Percentiles rank a stretch among this genome's conserved stretches.
These are phyloP conservation scores for Chelonia mydas DNA, from an alignment of 2,797 vertebrate species.

Conservation along the genomic window DNA sequence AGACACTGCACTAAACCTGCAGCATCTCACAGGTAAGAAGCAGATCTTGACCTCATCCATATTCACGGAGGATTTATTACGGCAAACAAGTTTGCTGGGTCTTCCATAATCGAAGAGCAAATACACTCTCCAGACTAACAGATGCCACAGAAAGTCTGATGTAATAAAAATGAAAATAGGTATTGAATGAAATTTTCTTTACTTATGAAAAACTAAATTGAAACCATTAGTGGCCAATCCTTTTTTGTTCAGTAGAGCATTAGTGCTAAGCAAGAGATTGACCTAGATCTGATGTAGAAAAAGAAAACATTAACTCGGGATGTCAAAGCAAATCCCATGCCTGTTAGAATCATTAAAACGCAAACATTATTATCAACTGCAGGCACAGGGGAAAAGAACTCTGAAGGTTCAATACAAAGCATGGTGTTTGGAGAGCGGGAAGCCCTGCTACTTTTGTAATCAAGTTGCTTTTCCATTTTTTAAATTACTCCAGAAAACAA, in stretches of 20 bases:
- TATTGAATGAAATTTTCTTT: constrained; percentile 64
- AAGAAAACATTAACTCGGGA: constrained; percentile 65
- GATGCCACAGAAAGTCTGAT: background rate
- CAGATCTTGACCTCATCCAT: constrained; percentile 10
- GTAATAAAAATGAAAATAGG: constrained; percentile 69
- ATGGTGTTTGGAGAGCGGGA: background rate
- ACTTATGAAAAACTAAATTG: constrained; percentile 69
- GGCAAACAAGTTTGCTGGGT: background rate
- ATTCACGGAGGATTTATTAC: background rate
- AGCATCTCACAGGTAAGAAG: background rate
- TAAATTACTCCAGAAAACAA: accelerated
- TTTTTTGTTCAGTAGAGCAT: constrained; percentile 59
- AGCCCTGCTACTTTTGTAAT: background rate
- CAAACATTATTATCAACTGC: constrained; percentile 48
- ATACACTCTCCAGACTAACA: constrained; percentile 9
- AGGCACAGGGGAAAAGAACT: background rate
- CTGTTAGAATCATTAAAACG: constrained; percentile 56
- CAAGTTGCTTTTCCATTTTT: background rate
- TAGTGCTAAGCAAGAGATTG: constrained; percentile 68
- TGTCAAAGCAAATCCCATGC: constrained; percentile 68
- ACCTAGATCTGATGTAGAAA: constrained; percentile 69
- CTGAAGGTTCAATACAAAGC: constrained; percentile 6
- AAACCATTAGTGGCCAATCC: constrained; percentile 71
- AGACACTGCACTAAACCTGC: background rate
- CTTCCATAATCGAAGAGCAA: constrained; percentile 35